Conservation (phyloP, 2,797 vertebrate genomes). For the Podargus strigoides region DNA sequence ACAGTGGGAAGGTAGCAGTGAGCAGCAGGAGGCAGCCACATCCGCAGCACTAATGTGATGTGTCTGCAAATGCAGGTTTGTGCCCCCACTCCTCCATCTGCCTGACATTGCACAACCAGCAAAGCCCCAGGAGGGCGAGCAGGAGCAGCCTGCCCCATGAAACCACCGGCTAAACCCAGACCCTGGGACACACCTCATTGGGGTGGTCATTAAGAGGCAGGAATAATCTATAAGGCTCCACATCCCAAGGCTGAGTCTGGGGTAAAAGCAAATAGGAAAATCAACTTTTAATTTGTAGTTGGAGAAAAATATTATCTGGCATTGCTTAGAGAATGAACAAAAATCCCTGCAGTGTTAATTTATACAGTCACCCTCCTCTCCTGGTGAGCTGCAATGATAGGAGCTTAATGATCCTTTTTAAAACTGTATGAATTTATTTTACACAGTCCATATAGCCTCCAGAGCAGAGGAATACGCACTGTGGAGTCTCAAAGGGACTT, state of each 20-base stretch:
- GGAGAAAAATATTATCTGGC: not conserved
- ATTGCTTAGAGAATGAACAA: not conserved
- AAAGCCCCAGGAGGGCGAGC: not conserved
- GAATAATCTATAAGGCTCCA: not conserved
- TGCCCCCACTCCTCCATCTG: not conserved
- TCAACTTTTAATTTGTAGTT: not conserved
- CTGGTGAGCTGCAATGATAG: not conserved
- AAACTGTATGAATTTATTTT: not conserved
- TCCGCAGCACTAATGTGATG: not conserved
- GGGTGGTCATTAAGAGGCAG: not conserved
- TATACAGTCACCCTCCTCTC: not conserved
- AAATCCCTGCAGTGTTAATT: not conserved
- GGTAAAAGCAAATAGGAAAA: not conserved
- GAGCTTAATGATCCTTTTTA: not conserved
- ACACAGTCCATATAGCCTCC: not conserved
- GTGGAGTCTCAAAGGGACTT: not conserved
- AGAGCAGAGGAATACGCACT: not conserved
- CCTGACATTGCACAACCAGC: not conserved
- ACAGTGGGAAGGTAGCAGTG: not conserved
- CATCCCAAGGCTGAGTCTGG: not conserved
- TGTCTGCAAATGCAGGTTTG: not conserved
- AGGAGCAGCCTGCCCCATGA: rapidly evolving
- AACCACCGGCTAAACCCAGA: not conserved
- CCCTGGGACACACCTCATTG: not conserved
- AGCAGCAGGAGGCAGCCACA: not conserved